These are phyloP conservation scores for Drosophila sp. DNA, from an alignment of 1,140 invertebrate species.

Conservation along the genomic window DNA sequence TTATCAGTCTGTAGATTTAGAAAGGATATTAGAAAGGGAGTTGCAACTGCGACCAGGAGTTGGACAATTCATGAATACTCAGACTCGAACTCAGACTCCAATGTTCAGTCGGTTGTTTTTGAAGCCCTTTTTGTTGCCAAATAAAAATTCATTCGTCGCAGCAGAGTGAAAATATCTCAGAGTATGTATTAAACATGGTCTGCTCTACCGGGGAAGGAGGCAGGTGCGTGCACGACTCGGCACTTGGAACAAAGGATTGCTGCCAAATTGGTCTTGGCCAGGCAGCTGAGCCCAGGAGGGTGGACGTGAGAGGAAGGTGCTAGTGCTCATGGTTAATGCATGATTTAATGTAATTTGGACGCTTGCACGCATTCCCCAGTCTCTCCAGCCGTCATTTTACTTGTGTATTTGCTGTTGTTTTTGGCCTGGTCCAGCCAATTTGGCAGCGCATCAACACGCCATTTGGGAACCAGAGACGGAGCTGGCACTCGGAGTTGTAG, in stretches of 20 bases:
- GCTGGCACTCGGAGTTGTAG: background rate
- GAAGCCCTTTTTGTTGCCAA: constrained; percentile 49
- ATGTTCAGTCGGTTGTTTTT: constrained; percentile 4
- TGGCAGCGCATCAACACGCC: constrained; percentile 82
- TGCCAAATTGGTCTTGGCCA: constrained; percentile 70
- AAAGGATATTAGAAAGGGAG: background rate
- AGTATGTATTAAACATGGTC: constrained; percentile 74
- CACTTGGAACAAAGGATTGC: constrained; percentile 71
- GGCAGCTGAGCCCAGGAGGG: constrained; percentile 2
- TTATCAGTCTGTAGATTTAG: constrained; percentile 64
- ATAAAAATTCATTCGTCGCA: constrained; percentile 75
- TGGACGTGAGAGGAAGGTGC: background rate
- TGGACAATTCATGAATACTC: constrained; percentile 56
- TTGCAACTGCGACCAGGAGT: background rate
- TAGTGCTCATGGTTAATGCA: constrained; percentile 77
- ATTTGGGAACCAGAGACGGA: constrained; percentile 57
- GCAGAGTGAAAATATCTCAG: constrained; percentile 41
- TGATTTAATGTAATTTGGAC: constrained; percentile 78
- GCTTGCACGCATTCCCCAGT: constrained; percentile 68
- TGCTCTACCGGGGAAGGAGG: constrained; percentile 13
- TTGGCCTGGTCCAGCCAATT: constrained; percentile 64
- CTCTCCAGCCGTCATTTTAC: background rate
- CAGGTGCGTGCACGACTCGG: constrained; percentile 20
- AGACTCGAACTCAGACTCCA: constrained; percentile 23
- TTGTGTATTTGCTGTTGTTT: background rate